Percentiles rank a stretch among this genome's conserved stretches.
Evolutionary conservation across 2,797 vertebrate genomes (phyloP).

Genomic region (Chromobotia macracanthus): DNA sequence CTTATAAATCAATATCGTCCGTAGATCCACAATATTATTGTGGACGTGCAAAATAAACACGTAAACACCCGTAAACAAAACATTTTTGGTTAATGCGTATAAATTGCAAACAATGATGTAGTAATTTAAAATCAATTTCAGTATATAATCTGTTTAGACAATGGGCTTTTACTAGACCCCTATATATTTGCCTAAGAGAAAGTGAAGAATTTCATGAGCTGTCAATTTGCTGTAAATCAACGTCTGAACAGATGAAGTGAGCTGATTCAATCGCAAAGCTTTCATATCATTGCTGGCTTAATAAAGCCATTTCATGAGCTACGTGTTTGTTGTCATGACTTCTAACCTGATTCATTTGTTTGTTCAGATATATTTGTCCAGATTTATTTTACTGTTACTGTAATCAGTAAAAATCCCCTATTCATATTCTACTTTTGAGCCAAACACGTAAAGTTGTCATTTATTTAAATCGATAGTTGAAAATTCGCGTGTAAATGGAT

Average conservation of each 20-base stretch:
- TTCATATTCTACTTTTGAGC: too few species aligned
- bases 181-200: neutral
- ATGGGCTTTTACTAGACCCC: neutral
- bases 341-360: neutral
- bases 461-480: too few species aligned
- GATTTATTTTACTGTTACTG: slow-evolving; percentile 10
- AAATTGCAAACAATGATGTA: neutral
- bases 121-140: slow-evolving; percentile 4
- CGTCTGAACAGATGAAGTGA: neutral
- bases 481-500: too few species aligned
- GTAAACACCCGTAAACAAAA: neutral
- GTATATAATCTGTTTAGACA: neutral
- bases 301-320: neutral
- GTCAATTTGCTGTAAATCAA: neutral
- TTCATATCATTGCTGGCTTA: neutral
- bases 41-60: neutral
- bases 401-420: too few species aligned
- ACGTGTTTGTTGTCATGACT: neutral
- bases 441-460: too few species aligned
- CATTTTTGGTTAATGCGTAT: neutral
- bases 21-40: neutral
- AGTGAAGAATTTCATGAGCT: neutral
- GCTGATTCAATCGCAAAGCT: neutral
- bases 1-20: neutral
- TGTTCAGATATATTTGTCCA: neutral